Evolutionary conservation across 1,140 invertebrate genomes (phyloP).

Genomic region (Anastatus disparis): DNA sequence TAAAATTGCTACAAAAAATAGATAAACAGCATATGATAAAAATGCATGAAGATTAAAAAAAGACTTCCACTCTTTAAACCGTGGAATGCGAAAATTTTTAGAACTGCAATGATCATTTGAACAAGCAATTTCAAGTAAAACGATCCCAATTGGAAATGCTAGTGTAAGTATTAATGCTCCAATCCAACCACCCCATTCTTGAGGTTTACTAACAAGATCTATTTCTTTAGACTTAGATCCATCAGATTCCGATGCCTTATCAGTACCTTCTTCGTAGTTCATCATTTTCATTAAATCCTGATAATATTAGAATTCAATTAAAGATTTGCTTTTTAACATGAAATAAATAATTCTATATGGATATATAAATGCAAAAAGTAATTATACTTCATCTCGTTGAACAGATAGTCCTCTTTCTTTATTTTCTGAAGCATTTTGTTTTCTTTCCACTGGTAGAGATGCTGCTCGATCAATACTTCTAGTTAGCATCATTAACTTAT

Average conservation of each 20-base stretch:
- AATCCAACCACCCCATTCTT: constrained; percentile 61
- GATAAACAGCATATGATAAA: constrained; percentile 49
- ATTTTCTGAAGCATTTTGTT: constrained; percentile 44
- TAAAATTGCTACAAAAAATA: constrained; percentile 48
- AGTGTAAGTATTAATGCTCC: constrained; percentile 53
- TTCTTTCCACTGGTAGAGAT: constrained; percentile 59
- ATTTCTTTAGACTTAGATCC: constrained; percentile 54
- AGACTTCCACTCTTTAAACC: constrained; percentile 44
- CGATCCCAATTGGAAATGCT: constrained; percentile 46
- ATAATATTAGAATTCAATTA: constrained; percentile 23
- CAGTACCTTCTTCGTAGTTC: constrained; percentile 45
- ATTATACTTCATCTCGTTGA: constrained; percentile 55
- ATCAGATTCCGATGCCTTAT: constrained; percentile 38
- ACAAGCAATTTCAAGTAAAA: constrained; percentile 58
- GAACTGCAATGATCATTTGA: constrained; percentile 50
- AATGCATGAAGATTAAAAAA: constrained; percentile 53
- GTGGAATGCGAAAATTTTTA: constrained; percentile 43
- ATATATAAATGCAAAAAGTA: neutral
- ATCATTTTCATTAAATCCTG: constrained; percentile 49
- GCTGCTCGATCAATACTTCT: constrained; percentile 56
- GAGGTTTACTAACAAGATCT: constrained; percentile 50
- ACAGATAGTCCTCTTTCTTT: constrained; percentile 60
- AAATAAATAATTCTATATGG: constrained; percentile 3
- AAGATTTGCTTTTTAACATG: too few species aligned
- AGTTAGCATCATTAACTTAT: constrained; percentile 44